These are phyloP conservation scores for Pomatostomus ruficeps DNA, from an alignment of 2,113 vertebrate species.

Conservation along the genomic window DNA sequence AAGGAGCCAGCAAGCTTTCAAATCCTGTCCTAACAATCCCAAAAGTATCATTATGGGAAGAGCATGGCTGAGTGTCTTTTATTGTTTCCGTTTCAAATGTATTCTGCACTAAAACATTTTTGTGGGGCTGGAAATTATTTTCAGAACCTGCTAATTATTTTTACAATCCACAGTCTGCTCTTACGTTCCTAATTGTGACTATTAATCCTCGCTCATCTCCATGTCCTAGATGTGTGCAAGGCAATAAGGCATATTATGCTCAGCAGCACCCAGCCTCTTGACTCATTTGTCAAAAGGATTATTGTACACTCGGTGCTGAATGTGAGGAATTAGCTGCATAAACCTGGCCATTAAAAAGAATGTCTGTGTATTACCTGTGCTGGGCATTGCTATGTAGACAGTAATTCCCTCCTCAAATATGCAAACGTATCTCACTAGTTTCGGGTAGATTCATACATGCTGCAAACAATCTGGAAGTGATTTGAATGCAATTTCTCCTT, in stretches of 20 bases:
- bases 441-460: background rate
- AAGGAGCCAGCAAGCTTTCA: background rate
- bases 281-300: conserved; percentile 52
- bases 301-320: background rate
- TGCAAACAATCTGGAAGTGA: background rate
- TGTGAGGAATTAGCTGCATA: conserved; percentile 31
- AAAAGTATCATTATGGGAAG: background rate
- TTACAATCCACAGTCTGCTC: conserved; percentile 28
- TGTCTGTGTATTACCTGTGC: background rate
- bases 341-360: conserved; percentile 1
- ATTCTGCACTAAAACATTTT: conserved; percentile 38
- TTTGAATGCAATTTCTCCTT: background rate
- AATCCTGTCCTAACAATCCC: background rate
- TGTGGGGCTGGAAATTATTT: conserved; percentile 41
- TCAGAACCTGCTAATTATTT: conserved; percentile 52
- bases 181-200: conserved; percentile 42
- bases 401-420: background rate
- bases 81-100: conserved; percentile 5
- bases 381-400: background rate
- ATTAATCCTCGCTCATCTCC: conserved; percentile 57
- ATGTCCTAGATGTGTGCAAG: conserved; percentile 14
- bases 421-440: background rate
- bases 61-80: background rate
- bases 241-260: conserved; percentile 52
- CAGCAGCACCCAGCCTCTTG: conserved; percentile 40